Evolutionary conservation across 2,113 vertebrate genomes (phyloP).

Genomic region (Neomonachus schauinslandi): DNA sequence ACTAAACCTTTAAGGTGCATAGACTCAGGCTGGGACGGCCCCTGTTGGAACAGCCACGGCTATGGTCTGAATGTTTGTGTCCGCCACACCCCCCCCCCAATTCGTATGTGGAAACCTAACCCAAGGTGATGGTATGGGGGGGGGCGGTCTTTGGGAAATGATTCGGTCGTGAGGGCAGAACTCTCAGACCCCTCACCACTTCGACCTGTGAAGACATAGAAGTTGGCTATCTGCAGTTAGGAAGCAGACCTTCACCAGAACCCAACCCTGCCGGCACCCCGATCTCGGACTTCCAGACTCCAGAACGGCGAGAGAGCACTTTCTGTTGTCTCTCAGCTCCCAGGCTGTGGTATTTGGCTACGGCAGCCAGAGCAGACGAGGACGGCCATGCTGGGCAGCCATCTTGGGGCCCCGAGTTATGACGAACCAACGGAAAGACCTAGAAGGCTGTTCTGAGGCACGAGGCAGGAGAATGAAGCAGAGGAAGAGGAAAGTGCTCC

Average conservation of each 20-base stretch:
- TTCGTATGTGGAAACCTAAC: background rate
- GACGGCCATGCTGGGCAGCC: background rate
- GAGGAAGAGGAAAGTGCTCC: background rate
- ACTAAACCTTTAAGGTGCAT: background rate
- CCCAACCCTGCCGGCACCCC: background rate
- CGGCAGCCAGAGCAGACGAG: background rate
- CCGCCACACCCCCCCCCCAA: too few relatives aligned
- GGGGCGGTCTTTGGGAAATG: background rate
- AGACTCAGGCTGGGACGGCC: accelerated
- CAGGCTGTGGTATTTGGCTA: background rate
- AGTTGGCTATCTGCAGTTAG: background rate
- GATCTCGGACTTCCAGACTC: background rate
- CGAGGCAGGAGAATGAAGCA: background rate
- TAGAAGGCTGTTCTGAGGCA: background rate
- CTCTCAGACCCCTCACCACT: accelerated
- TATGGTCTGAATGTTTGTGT: background rate
- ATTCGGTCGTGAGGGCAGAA: background rate
- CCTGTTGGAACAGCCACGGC: background rate
- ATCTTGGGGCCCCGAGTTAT: background rate
- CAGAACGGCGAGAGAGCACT: background rate
- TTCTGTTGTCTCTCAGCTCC: background rate
- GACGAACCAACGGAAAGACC: background rate
- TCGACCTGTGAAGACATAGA: background rate
- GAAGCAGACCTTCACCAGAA: background rate
- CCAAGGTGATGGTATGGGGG: background rate